phyloP scores from a whole-genome alignment of 2,888 invertebrate genomes.

The Ganaspis brasiliensis region DNA sequence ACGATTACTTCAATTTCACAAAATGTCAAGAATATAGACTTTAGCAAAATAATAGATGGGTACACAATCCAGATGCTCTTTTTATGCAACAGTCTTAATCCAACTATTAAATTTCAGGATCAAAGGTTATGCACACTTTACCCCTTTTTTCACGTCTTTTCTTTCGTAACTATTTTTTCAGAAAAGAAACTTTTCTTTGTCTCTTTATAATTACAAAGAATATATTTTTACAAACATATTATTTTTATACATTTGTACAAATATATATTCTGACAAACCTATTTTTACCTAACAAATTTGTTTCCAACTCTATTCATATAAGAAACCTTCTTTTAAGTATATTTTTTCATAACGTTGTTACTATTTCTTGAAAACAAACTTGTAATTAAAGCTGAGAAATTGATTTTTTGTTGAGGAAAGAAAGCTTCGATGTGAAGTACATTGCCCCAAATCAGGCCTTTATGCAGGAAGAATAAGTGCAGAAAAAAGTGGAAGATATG shows the following conservation, averaged over 20 bases:
- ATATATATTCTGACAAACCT: no score
- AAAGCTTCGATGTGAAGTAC: background rate
- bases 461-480: slow-evolving; percentile 18
- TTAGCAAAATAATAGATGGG: slow-evolving; percentile 54
- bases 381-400: no score
- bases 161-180: no score
- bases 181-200: no score
- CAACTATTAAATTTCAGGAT: background rate
- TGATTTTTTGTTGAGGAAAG: background rate
- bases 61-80: background rate
- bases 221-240: no score
- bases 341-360: no score
- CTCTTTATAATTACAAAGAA: no score
- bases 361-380: no score
- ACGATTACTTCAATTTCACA: slow-evolving; percentile 72
- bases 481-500: slow-evolving; percentile 2
- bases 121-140: background rate
- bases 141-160: background rate
- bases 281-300: no score
- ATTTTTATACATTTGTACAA: no score
- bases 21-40: slow-evolving; percentile 60
- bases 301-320: no score
- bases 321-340: no score
- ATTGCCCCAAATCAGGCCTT: slow-evolving; percentile 22
- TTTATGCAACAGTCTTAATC: background rate